Conservation (phyloP, 2,888 invertebrate genomes). For the Electrophaes corylata region DNA sequence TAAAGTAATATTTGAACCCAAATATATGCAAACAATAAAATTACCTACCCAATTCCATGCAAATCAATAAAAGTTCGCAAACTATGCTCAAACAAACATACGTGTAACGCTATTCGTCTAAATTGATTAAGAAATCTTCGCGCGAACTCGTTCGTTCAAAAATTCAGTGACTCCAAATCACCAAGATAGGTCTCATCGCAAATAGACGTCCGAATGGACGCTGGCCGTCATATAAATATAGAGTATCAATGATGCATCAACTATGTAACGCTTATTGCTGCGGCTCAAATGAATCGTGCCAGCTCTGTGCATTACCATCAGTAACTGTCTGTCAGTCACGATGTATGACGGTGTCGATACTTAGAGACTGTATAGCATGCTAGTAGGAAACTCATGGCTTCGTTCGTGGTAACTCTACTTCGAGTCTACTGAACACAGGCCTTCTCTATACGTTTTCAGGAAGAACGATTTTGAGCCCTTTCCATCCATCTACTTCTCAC, state of each 20-base stretch:
- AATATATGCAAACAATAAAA: too few species aligned
- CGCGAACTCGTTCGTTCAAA: background rate
- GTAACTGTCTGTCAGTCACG: slow-evolving; percentile 35
- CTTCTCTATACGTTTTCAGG: too few species aligned
- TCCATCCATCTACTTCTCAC: too few species aligned
- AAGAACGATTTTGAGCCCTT: too few species aligned
- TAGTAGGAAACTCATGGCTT: background rate
- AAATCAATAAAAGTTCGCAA: too few species aligned
- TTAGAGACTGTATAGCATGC: background rate
- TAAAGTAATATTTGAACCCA: too few species aligned
- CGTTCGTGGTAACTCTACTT: background rate
- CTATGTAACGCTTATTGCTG: slow-evolving; percentile 61
- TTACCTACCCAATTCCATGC: too few species aligned
- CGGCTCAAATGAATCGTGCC: slow-evolving; percentile 48
- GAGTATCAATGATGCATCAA: slow-evolving; percentile 68
- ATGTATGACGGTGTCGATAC: slow-evolving; percentile 28
- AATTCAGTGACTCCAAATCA: background rate
- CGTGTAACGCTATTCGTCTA: too few species aligned
- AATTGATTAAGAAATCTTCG: too few species aligned
- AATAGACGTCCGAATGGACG: slow-evolving; percentile 18
- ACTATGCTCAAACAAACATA: too few species aligned
- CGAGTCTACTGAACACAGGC: too few species aligned
- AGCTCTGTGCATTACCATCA: slow-evolving; percentile 27
- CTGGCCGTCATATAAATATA: slow-evolving; percentile 51
- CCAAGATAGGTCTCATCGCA: slow-evolving; percentile 6